A percentile compares a stretch with the other conserved stretches of the same genome.
Conservation (phyloP, 2,113 vertebrate genomes). For the Cichladusa arquata region DNA sequence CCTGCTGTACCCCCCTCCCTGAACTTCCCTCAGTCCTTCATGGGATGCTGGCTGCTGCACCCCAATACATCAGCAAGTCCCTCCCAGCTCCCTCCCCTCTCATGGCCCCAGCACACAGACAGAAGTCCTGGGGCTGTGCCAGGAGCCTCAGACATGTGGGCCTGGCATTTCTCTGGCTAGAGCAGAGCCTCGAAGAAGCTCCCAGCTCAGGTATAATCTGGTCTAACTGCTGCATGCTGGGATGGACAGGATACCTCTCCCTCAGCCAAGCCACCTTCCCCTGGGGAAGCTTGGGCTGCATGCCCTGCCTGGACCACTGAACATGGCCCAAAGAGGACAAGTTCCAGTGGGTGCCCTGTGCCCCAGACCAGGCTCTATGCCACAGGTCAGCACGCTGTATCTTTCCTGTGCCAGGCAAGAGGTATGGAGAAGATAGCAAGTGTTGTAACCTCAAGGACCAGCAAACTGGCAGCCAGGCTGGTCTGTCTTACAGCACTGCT, state of each 20-base stretch:
- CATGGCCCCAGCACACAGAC: background rate
- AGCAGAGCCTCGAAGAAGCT: background rate
- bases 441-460: background rate
- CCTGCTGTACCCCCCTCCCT: accelerated
- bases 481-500: background rate
- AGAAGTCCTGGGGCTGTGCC: background rate
- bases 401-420: background rate
- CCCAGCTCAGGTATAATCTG: background rate
- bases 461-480: background rate
- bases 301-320: background rate
- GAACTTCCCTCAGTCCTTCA: accelerated
- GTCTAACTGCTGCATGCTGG: background rate
- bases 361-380: background rate
- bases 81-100: background rate
- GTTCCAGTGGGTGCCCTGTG: background rate
- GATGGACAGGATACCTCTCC: background rate
- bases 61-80: background rate
- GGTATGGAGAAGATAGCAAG: background rate
- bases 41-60: background rate
- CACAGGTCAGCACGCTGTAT: background rate
- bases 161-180: background rate
- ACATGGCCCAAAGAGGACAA: background rate
- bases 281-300: background rate
- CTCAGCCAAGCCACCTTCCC: background rate
- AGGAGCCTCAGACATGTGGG: background rate